These are phyloP conservation scores for Theristicus caerulescens DNA, from an alignment of 2,113 vertebrate species.

Conservation along the genomic window DNA sequence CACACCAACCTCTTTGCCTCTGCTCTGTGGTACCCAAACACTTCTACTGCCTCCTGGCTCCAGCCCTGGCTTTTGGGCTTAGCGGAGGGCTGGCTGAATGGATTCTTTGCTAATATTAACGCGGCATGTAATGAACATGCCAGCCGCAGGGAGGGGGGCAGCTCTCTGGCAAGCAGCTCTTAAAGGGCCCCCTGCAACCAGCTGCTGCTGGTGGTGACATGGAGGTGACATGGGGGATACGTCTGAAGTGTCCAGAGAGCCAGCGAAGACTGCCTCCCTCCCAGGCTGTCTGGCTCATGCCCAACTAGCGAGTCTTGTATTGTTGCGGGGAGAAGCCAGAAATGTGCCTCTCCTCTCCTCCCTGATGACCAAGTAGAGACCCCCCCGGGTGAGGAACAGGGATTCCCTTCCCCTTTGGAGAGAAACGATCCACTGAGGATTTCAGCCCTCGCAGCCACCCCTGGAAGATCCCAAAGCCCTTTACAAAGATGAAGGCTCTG, in stretches of 20 bases:
- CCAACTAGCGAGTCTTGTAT: not conserved
- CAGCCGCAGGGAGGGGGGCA: not conserved
- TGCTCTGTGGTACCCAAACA: not conserved
- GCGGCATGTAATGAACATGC: not conserved
- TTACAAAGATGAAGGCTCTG: not conserved
- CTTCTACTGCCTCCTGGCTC: not conserved
- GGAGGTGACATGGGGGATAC: not conserved
- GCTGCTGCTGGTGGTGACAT: not conserved
- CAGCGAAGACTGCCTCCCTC: not conserved
- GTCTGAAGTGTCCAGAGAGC: not conserved
- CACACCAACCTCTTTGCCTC: not conserved
- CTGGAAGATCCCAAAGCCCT: not conserved
- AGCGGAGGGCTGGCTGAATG: not conserved
- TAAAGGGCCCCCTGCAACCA: conserved; percentile 27
- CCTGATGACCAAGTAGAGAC: not conserved
- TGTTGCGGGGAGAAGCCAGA: not conserved
- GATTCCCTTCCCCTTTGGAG: not conserved
- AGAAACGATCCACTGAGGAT: not conserved
- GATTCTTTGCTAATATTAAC: conserved; percentile 73
- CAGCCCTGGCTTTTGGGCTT: not conserved
- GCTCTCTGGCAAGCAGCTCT: not conserved
- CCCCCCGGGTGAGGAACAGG: accelerated
- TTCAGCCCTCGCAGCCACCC: accelerated
- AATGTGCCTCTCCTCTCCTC: not conserved
- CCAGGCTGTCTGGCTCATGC: not conserved